These are phyloP conservation scores for Poeciliopsis paucimaculata DNA, from an alignment of 2,797 vertebrate species.

Conservation along the genomic window DNA sequence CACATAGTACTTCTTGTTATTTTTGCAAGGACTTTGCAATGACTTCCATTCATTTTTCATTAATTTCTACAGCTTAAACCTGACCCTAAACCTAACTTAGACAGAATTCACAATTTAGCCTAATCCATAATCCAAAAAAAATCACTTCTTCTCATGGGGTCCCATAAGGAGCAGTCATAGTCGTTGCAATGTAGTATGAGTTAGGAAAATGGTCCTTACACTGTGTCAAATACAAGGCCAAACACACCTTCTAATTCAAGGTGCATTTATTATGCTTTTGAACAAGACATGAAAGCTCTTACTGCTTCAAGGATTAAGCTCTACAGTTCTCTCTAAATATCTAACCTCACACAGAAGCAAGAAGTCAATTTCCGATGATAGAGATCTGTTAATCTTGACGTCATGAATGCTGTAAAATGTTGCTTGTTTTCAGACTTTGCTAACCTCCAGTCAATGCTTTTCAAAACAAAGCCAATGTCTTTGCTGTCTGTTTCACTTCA, in stretches of 20 bases:
- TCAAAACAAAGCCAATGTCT: constrained; percentile 2
- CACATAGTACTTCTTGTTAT: not conserved
- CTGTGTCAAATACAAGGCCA: not conserved
- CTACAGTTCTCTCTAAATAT: constrained; percentile 24
- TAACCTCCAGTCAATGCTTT: constrained; percentile 15
- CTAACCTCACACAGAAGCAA: constrained; percentile 30
- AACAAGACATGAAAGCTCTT: constrained; percentile 17
- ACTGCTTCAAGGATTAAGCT: constrained; percentile 15
- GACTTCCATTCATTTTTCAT: too few species aligned
- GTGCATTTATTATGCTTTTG: constrained; percentile 18
- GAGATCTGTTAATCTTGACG: constrained; percentile 32
- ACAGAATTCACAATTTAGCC: too few species aligned
- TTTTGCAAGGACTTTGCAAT: too few species aligned
- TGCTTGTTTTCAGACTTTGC: constrained; percentile 11
- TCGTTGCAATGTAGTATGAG: too few species aligned
- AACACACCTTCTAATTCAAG: not conserved
- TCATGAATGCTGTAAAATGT: constrained; percentile 21
- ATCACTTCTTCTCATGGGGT: too few species aligned
- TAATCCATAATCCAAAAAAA: too few species aligned
- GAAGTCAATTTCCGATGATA: constrained; percentile 18
- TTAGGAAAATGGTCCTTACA: too few species aligned
- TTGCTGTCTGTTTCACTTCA: constrained; percentile 1
- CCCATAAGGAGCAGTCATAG: too few species aligned
- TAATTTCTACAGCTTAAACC: too few species aligned
- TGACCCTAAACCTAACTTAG: too few species aligned